A percentile compares a stretch with the other conserved stretches of the same genome.
Conservation (phyloP, 2,888 invertebrate genomes). For the Philaethria dido region DNA sequence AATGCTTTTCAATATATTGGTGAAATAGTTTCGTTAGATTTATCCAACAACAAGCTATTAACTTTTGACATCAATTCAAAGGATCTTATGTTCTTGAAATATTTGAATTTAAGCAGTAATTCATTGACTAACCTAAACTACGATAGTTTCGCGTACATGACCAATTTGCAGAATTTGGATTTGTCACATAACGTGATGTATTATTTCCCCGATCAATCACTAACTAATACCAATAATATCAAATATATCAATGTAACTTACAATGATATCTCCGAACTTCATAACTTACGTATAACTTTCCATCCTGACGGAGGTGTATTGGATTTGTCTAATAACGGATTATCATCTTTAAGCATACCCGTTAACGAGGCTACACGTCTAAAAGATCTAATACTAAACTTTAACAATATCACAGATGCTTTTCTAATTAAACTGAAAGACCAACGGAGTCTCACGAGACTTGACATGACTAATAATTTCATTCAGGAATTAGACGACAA, state of each 20-base stretch:
- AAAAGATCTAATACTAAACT: slow-evolving; percentile 56
- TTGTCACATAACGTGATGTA: slow-evolving; percentile 65
- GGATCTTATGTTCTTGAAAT: slow-evolving; percentile 59
- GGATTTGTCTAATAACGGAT: slow-evolving; percentile 68
- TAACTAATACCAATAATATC: slow-evolving; percentile 59
- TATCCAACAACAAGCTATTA: slow-evolving; percentile 64
- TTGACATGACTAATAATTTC: slow-evolving; percentile 64
- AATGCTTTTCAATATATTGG: slow-evolving; percentile 67
- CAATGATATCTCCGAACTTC: slow-evolving; percentile 59
- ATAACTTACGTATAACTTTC: slow-evolving; percentile 63
- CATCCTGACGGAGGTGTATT: slow-evolving; percentile 67
- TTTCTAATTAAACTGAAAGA: slow-evolving; percentile 56
- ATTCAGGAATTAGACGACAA: slow-evolving; percentile 57
- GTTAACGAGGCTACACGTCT: slow-evolving; percentile 61
- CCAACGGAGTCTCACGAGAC: slow-evolving; percentile 56
- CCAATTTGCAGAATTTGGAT: slow-evolving; percentile 68
- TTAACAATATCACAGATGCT: slow-evolving; percentile 64
- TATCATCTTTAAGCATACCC: slow-evolving; percentile 59
- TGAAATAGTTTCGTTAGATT: slow-evolving; percentile 60
- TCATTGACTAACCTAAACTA: slow-evolving; percentile 57
- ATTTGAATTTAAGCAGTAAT: slow-evolving; percentile 69
- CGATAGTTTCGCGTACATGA: slow-evolving; percentile 65
- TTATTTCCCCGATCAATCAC: slow-evolving; percentile 60
- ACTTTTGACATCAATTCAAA: slow-evolving; percentile 61
- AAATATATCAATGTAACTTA: slow-evolving; percentile 66